A percentile compares a stretch with the other conserved stretches of the same genome.
These are phyloP conservation scores for Cyprinella venusta DNA, from an alignment of 2,797 vertebrate genomes.

Conservation along the genomic window DNA sequence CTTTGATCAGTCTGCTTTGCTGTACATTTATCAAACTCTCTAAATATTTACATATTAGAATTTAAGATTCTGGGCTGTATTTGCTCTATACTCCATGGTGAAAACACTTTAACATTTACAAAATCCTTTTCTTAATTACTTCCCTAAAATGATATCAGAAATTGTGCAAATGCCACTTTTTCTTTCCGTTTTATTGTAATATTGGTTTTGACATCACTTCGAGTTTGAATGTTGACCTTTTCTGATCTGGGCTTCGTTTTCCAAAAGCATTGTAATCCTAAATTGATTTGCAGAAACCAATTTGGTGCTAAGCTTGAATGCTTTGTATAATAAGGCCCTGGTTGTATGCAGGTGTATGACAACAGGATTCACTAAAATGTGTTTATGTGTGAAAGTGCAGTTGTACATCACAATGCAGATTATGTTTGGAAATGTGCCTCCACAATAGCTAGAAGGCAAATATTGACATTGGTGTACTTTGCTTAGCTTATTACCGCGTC, in stretches of 20 bases:
- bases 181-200: background rate
- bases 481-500: background rate
- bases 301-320: background rate
- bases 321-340: background rate
- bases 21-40: slow-evolving; percentile 1
- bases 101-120: background rate
- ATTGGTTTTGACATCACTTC: background rate
- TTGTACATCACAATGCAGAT: background rate
- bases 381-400: background rate
- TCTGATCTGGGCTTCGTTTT: background rate
- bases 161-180: background rate
- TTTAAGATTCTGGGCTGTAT: background rate
- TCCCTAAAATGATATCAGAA: background rate
- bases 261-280: background rate
- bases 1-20: slow-evolving; percentile 20
- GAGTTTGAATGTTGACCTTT: background rate
- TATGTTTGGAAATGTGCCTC: background rate
- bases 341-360: background rate
- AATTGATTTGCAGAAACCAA: background rate
- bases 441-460: background rate
- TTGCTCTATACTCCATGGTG: background rate
- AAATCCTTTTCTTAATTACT: background rate
- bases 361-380: background rate
- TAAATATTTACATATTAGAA: background rate
- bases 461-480: slow-evolving; percentile 24